Base-by-base conservation (phyloP, 2,888 invertebrate genomes). In the Drosophila paramelanica region DNA sequence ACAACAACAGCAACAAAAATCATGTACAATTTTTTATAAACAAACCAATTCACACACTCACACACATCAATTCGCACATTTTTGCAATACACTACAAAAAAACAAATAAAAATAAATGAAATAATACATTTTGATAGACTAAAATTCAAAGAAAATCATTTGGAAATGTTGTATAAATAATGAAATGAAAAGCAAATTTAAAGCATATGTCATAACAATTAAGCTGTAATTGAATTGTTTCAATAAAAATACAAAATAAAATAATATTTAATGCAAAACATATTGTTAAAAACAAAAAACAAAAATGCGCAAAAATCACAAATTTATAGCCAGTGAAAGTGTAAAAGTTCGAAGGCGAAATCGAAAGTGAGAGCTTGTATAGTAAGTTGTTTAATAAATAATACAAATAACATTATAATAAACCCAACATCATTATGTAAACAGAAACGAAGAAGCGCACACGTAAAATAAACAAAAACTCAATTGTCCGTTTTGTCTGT, bases 361-460 rank as follows among this genome's bases (percentile, higher is more conserved):
- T 42, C 64, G 56, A 59, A 46, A 77, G 80, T 85, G 89, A 89
- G 90, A 90, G 90, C 91, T 90, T 90, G 90, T 90, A 90, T 90
- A 89, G 89, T 87, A 90, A 90, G 80, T 79, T 83, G 77, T 74
- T 77, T 73, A 80, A 76, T 67, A 66, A 73, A 68, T 65, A 70
- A 57, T 62, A 79, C 52, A 51, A 13, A 36, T 36, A 36, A 31
- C 31, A 31, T 31, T 13, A 36, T 13, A 36, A 68, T 60, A 64
- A 64, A 56, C 43, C 39, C 36, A 25, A 45, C 45, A 67, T 50
- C 55, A 67, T 55, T 67, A 67, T 66, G 53, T 56, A 50, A 65
- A 71, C 47, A 50, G 45, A 61, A 55, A 36, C 31, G 20, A 59
- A 45, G 43, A 56, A 45, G 39, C 64, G 58, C 69, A 74, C 49